phyloP scores from a whole-genome alignment of 2,797 vertebrate genomes.

The Arremon brunneinucha region DNA sequence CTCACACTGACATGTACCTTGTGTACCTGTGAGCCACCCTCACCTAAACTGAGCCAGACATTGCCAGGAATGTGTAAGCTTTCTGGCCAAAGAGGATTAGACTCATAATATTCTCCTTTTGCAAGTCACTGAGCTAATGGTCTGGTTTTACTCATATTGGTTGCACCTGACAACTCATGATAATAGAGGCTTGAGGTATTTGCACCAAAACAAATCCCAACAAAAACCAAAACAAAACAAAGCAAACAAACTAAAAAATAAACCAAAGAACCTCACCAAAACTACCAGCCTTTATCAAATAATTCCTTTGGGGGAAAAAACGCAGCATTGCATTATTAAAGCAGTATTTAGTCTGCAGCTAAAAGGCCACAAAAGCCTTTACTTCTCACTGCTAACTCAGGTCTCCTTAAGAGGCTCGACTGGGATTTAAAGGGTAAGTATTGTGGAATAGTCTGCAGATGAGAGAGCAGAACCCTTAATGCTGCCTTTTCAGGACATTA shows the following conservation, averaged over 20 bases:
- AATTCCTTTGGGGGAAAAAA: not conserved
- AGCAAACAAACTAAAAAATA: not conserved
- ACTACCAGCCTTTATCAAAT: not conserved
- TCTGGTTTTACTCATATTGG: not conserved
- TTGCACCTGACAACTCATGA: not conserved
- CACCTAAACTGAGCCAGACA: not conserved
- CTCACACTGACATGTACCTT: not conserved
- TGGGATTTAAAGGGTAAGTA: constrained; percentile 51
- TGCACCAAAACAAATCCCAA: not conserved
- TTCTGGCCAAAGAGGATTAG: not conserved
- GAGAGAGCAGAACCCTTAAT: not conserved
- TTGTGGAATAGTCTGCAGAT: not conserved
- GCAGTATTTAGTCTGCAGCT: not conserved
- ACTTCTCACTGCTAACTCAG: not conserved
- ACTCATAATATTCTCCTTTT: not conserved
- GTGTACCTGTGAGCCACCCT: not conserved
- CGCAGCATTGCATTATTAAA: not conserved
- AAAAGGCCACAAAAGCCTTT: constrained; percentile 8
- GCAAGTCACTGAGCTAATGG: not conserved
- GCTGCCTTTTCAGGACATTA: constrained; percentile 32
- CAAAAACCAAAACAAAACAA: not conserved
- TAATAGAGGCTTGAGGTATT: not conserved
- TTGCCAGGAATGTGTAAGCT: not conserved
- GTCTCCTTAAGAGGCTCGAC: not conserved
- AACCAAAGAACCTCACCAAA: not conserved